phyloP scores from a whole-genome alignment of 2,797 vertebrate genomes.

The Liparis tanakae region DNA sequence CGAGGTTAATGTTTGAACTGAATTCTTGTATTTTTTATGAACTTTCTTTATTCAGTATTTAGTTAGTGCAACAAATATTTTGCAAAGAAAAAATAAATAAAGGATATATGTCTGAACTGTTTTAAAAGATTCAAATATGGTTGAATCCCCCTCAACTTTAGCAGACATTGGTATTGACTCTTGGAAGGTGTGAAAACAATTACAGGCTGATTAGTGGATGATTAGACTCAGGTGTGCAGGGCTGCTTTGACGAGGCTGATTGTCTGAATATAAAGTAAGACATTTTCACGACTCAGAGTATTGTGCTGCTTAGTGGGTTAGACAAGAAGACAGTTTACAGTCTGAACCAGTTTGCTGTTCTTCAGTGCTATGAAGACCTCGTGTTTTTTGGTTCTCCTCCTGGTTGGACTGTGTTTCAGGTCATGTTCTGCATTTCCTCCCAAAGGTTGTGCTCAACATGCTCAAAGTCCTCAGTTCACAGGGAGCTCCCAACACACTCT shows the following conservation, averaged over 20 bases:
- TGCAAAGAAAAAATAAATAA: too few species aligned
- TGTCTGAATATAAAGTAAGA: slow-evolving; percentile 7
- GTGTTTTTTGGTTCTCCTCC: slow-evolving; percentile 6
- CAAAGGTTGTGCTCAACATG: not conserved
- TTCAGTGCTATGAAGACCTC: slow-evolving; percentile 32
- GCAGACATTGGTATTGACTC: too few species aligned
- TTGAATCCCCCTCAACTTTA: too few species aligned
- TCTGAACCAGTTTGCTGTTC: not conserved
- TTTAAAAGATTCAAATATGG: too few species aligned
- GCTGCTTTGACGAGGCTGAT: slow-evolving; percentile 4
- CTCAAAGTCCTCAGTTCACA: not conserved
- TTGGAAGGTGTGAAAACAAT: not conserved
- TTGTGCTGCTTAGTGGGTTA: not conserved
- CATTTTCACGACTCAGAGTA: not conserved
- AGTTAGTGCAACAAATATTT: too few species aligned
- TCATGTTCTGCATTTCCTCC: slow-evolving; percentile 26
- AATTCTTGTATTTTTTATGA: too few species aligned
- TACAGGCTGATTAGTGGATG: slow-evolving; percentile 22
- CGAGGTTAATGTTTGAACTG: too few species aligned
- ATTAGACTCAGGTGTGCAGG: slow-evolving; percentile 54
- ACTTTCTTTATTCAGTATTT: too few species aligned
- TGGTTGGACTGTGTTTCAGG: slow-evolving; percentile 24
- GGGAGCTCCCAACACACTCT: too few species aligned
- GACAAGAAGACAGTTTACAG: slow-evolving; percentile 3
- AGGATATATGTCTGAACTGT: too few species aligned